Base-by-base conservation (phyloP, 2,797 vertebrate genomes). In the Halcyon leucocephala region DNA sequence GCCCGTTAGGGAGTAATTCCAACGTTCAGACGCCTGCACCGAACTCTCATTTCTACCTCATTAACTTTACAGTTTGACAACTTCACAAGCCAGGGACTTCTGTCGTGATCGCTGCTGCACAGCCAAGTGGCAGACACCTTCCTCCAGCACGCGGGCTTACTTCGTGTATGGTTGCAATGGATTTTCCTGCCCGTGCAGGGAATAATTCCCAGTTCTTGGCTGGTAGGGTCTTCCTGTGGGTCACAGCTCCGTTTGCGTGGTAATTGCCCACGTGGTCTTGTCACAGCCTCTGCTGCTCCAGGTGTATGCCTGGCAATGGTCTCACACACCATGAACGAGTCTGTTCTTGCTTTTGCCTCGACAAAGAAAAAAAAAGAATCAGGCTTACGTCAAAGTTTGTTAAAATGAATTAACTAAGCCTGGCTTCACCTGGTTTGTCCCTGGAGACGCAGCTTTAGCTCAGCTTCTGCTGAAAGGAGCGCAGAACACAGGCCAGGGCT, bases 51-150 rank as follows among this genome's bases (percentile, higher is more conserved):
- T 96, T 97, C 97, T 97, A 97, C 96, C 97, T 97, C 96, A 97
- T 97, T 97, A 97, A 97, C 93, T 97, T 97, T 96, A 97, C 92
- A 49, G 95, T 94, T 97, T 97, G 96, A 97, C 96, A 97, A 97
- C 95, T 97, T 97, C 92, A 84, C 96, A 85, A 91, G 95, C 91
- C 90, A 61, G 84, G 78, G 92, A 37, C 96, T 95, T 91, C 91
- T 95, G 96, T 78, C 88, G 25, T 55, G 90, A 52, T 29, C 1
- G 85, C 82, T 93, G 94, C 77, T 4, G 89, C 93, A 3, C 31
- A 5, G 91, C 66, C 81, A 24, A 35, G 89, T 3, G 55, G 90
- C 85, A 87, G 82, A 54, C 87, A 58, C 91, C 70, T 83, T 41
- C 46, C 10, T 72, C 9, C 88, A 1, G 51, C 0, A 18, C 10